Base-by-base conservation (phyloP, 2,888 invertebrate genomes). In the Melinaea menophilus region DNA sequence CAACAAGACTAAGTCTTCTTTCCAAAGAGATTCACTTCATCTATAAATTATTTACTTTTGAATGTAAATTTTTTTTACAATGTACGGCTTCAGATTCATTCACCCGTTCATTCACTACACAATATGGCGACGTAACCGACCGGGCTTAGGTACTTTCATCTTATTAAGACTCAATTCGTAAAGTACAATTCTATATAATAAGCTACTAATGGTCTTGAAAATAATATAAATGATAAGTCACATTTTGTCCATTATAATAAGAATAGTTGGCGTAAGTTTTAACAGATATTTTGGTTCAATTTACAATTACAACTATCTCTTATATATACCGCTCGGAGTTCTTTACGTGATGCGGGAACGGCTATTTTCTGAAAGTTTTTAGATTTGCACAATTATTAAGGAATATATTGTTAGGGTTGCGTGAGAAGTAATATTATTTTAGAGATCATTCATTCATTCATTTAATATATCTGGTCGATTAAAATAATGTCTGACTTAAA, bases 211-310 rank as follows among this genome's bases (percentile, higher is more conserved):
- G 62, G 62, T 62, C 62, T 62, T 62, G 58, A 62, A 55, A 41
- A 55, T 58, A 58, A 51, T 22, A 22, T 51, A 22, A 51, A 22
- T 51, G 13, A 13, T 64, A 61, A 65, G 55, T 12, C 61, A 63
- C 62, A 59, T 64, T 54, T 65, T 70, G 71, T 72, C 71, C 71
- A 72, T 67, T 69, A 65, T 65, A 64, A 59, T 70, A 66, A 64
- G 69, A 59, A 65, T 68, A 66, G 64, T 62, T 59, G 66, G 63
- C 47, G 61, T 70, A 70, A 66, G 60, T 63, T 65, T 64, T 69
- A 46, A 66, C 61, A 69, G 71, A 70, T 72, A 72, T 73, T 76
- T 74, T 72, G 59, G 59, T 69, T 51, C 51, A 31, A 51, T 51
- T 51, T 68, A 66, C 58, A 58, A 63, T 64, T 61, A 64, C 61